Evolutionary conservation across 1,140 invertebrate species (phyloP).

Genomic region (Cydia amplana): DNA sequence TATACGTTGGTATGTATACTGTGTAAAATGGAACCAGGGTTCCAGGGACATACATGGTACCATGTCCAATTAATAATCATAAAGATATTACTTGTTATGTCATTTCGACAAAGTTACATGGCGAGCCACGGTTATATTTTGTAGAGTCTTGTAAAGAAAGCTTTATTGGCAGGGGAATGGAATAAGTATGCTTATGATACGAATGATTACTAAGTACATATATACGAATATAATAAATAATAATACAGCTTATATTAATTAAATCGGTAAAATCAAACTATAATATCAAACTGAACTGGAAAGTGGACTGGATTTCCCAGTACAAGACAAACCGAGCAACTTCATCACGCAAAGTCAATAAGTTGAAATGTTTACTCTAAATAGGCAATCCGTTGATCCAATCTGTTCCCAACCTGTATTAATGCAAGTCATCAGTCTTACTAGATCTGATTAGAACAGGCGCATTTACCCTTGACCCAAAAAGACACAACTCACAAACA

Average conservation of each 20-base stretch:
- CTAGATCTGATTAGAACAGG: conserved; percentile 46
- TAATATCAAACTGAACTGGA: not conserved
- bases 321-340: not conserved
- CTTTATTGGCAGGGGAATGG: too few species aligned
- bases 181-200: too few species aligned
- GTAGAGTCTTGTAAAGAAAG: too few species aligned
- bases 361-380: conserved; percentile 34
- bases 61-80: too few species aligned
- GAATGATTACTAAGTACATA: too few species aligned
- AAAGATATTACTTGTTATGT: too few species aligned
- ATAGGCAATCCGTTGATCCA: conserved; percentile 42
- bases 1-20: not conserved
- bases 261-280: not conserved
- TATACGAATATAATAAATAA: too few species aligned
- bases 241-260: too few species aligned
- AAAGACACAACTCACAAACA: conserved; percentile 37
- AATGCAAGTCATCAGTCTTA: conserved; percentile 49
- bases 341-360: conserved; percentile 17
- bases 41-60: too few species aligned
- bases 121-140: too few species aligned
- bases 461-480: conserved; percentile 25
- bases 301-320: not conserved
- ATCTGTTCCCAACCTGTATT: conserved; percentile 45
- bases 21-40: not conserved
- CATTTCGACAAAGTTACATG: too few species aligned